Evolutionary conservation across 2,113 vertebrate species (phyloP).

Genomic region (Psephotus haematonotus): DNA sequence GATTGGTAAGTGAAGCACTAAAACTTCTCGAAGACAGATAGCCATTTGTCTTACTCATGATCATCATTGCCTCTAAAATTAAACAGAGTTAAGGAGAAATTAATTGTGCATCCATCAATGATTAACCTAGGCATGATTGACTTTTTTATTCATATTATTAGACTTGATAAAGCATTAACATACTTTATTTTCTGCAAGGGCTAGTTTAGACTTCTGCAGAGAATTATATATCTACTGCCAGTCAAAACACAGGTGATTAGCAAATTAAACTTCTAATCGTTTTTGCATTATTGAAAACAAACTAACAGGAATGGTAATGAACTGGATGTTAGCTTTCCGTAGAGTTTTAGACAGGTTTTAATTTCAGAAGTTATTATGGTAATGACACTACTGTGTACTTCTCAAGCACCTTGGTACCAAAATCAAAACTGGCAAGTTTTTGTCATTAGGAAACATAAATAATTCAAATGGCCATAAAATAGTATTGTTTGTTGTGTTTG

Average conservation of each 20-base stretch:
- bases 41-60: slow-evolving; percentile 62
- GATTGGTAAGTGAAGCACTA: slow-evolving; percentile 90
- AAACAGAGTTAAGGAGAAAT: slow-evolving; percentile 77
- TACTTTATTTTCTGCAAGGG: slow-evolving; percentile 81
- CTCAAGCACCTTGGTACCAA: slow-evolving; percentile 74
- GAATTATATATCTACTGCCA: slow-evolving; percentile 78
- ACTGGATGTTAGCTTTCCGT: slow-evolving; percentile 82
- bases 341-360: slow-evolving; percentile 85
- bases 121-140: slow-evolving; percentile 75
- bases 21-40: slow-evolving; percentile 62
- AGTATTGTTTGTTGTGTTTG: slow-evolving; percentile 67
- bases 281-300: slow-evolving; percentile 83
- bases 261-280: slow-evolving; percentile 85
- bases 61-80: slow-evolving; percentile 75
- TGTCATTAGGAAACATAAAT: slow-evolving; percentile 76
- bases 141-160: slow-evolving; percentile 77
- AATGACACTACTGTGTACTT: slow-evolving; percentile 79
- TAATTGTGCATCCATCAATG: slow-evolving; percentile 78
- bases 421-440: slow-evolving; percentile 73
- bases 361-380: slow-evolving; percentile 82
- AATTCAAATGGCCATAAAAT: slow-evolving; percentile 73
- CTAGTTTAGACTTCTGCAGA: slow-evolving; percentile 83
- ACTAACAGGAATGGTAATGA: slow-evolving; percentile 85
- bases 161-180: slow-evolving; percentile 75
- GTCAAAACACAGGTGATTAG: slow-evolving; percentile 84